Base-by-base conservation (phyloP, 92 coral and sea anemone genomes). In the Epizoanthus stellaris region DNA sequence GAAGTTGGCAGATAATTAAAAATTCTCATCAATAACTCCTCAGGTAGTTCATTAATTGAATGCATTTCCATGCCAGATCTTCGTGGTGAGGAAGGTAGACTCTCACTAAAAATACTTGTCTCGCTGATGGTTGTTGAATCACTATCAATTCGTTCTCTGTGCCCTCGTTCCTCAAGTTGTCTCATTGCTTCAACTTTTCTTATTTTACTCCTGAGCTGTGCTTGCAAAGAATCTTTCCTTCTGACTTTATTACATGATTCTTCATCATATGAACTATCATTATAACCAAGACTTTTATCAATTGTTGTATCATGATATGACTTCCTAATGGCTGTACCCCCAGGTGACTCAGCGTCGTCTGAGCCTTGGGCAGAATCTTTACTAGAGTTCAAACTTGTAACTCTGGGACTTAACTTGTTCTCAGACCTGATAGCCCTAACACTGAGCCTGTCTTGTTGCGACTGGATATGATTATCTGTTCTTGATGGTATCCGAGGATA, bases 101-200 rank as follows among this genome's bases (percentile, higher is more conserved):
- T 85, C 19, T 94, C 95, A 20, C 79, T 88, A 67, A 94, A 90
- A 38, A 88, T 72, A 64, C 98, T 94, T 56, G 84, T 90, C 38
- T 92, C 98, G 80, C 98, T 94, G 67, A 94, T 76, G 47, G 98
- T 94, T 1, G 98, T 92, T 4, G 98, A 92, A 67, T 94, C 98
- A 53, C 98, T 94, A 70, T 94, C 98, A 71, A 82, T 76, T 19
- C 94, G 88, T 11, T 87, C 87, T 72, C 91, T 85, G 14, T 71
- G 80, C 42, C 76, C 17, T 38, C 81, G 49, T 16, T 49, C 59
- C 42, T 68, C 72, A 45, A 17, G 80, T 52, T 85, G 80, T 68
- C 85, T 84, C 3, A 52, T 30, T 82, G 71, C 84, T 75, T 94
- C 98, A 80, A 69, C 76, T 17, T 86, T 89, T 75, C 91, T 63